Base-by-base conservation (phyloP, 1,140 invertebrate species). In the Grapholita molesta region DNA sequence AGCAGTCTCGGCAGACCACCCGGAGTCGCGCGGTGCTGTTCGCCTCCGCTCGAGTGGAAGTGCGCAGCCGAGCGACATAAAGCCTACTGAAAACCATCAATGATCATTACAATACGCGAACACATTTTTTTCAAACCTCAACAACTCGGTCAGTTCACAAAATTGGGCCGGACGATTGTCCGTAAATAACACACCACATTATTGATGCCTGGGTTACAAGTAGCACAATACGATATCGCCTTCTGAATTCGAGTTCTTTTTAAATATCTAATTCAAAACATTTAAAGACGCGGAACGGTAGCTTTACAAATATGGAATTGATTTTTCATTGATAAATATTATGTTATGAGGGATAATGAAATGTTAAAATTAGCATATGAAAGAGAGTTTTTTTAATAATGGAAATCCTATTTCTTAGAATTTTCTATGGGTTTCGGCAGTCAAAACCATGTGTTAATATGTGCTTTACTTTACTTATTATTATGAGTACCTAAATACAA, bases 1-100 rank as follows among this genome's bases (percentile, higher is more conserved):
- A 53, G 42, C 74, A 18, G 25, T 23, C 21, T 33, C 21, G 42
- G 24, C 21, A 64, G 85, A 85, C 87, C 88, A 90, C 84, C 85
- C 86, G 85, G 80, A 75, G 84, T 67, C 67, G 66, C 70, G 67
- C 68, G 74, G 72, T 69, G 76, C 84, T 86, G 72, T 83, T 67
- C 61, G 64, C 55, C 75, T 35, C 69, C 77, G 85, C 78, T 90
- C 81, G 78, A 83, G 75, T 88, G 88, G 84, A 89, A 89, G 73
- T 71, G 55, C 42, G 64, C 76, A 64, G 69, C 66, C 42, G 64
- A 52, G 64, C 67, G 64, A 35, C 55, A 76, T 70, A 71, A 65
- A 33, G 18, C 73, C 73, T 77, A 83, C 75, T 77, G 67, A 77
- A 78, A 86, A 82, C 77, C 75, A 82, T 86, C 85, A 88, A 88